Conservation (phyloP, 2,888 invertebrate species). For the Adelphocoris suturalis region DNA sequence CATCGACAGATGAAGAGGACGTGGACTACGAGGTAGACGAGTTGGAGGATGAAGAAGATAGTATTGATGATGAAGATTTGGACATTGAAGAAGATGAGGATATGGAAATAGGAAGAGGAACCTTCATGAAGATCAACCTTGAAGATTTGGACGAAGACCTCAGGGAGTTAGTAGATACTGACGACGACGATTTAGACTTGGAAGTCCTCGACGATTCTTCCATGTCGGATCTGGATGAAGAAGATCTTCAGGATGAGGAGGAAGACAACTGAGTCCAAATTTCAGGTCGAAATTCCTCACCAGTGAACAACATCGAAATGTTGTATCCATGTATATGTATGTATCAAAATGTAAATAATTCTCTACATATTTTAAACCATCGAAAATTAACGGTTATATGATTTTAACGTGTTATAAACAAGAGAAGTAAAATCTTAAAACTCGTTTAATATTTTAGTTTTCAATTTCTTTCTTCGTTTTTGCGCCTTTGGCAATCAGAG, state of each 20-base stretch:
- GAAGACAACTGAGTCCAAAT: not conserved
- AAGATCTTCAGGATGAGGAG: not conserved
- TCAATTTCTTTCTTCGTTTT: too few relatives aligned
- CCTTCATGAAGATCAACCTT: not conserved
- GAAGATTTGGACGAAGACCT: not conserved
- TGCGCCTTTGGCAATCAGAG: too few relatives aligned
- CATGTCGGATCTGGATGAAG: not conserved
- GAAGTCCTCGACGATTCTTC: not conserved
- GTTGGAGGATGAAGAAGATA: not conserved
- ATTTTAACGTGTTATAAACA: not conserved
- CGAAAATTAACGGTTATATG: not conserved
- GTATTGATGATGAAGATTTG: not conserved
- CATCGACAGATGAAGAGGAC: conserved; percentile 6
- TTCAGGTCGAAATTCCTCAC: not conserved
- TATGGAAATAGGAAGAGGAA: not conserved
- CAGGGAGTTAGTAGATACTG: not conserved
- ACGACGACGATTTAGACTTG: not conserved
- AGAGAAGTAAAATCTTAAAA: not conserved
- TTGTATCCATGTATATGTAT: not conserved
- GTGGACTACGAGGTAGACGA: not conserved
- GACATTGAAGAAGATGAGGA: not conserved
- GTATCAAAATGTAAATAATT: conserved; percentile 14
- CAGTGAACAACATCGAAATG: not conserved
- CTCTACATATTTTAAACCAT: not conserved
- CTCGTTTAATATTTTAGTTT: not conserved